Percentiles rank a stretch among this genome's conserved stretches.
Evolutionary conservation across 2,797 vertebrate species (phyloP).

Genomic region (Botia almorhae): DNA sequence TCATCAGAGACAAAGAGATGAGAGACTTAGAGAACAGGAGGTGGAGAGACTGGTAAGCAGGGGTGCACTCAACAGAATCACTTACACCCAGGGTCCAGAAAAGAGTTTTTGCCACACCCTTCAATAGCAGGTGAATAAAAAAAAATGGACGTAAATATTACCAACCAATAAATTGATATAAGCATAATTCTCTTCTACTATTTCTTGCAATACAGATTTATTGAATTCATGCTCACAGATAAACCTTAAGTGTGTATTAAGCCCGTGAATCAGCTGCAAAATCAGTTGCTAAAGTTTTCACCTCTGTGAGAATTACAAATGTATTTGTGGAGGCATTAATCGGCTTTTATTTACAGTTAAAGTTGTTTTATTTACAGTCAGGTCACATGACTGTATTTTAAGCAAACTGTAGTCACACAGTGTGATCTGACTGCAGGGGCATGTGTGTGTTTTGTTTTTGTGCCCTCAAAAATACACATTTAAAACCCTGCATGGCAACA

Average conservation of each 20-base stretch:
- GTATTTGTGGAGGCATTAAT: not conserved
- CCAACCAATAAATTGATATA: no score
- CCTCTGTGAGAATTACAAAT: not conserved
- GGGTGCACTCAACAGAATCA: not conserved
- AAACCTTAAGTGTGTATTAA: conserved; percentile 1
- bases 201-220: conserved; percentile 40
- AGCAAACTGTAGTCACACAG: no score
- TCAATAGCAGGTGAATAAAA: no score
- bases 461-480: not conserved
- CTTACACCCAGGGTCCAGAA: not conserved
- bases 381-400: conserved; percentile 6
- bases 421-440: no score
- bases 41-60: conserved; percentile 92
- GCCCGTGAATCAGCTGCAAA: conserved; percentile 4
- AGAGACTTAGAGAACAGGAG: conserved; percentile 92
- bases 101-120: not conserved
- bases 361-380: not conserved
- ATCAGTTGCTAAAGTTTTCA: no score
- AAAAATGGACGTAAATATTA: not conserved
- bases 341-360: not conserved
- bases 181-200: not conserved
- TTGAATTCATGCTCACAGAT: conserved; percentile 33
- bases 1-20: conserved; percentile 93
- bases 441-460: conserved; percentile 14
- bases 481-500: no score